Conservation (phyloP, 2,797 vertebrate species). For the Lacerta bilineata region DNA sequence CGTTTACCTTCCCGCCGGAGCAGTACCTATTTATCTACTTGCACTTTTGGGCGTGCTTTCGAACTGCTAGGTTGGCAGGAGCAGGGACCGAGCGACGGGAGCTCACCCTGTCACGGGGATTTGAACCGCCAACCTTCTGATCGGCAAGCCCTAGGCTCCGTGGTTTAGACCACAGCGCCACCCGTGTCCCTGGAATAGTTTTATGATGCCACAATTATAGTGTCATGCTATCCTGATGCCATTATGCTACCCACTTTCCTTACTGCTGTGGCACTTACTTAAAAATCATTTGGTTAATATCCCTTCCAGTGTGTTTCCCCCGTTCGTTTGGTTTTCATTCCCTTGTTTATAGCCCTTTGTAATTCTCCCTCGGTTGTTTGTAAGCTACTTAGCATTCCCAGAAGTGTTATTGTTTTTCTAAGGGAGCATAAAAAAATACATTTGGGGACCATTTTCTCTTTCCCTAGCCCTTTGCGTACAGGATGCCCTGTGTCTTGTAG, state of each 20-base stretch:
- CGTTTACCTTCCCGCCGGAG: too few relatives aligned
- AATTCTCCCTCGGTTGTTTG: neutral
- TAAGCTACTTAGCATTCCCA: neutral
- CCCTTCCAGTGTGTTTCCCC: neutral
- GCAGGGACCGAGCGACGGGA: too few relatives aligned
- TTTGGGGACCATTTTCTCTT: too few relatives aligned
- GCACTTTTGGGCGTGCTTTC: too few relatives aligned
- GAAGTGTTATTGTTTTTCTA: neutral
- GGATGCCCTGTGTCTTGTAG: neutral
- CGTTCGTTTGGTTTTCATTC: neutral
- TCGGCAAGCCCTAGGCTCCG: too few relatives aligned
- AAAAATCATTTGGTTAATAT: neutral
- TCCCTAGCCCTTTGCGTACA: too few relatives aligned
- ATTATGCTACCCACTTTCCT: neutral
- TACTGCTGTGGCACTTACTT: neutral
- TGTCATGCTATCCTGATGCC: neutral
- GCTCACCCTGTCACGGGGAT: too few relatives aligned
- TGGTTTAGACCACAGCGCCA: too few relatives aligned
- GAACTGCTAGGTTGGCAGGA: too few relatives aligned
- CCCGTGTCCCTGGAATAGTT: too few relatives aligned
- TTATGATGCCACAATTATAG: neutral
- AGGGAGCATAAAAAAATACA: neutral
- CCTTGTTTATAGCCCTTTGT: neutral
- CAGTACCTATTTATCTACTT: too few relatives aligned
- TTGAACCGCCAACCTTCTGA: too few relatives aligned